A percentile compares a stretch with the other conserved stretches of the same genome.
Conservation (phyloP, 2,888 invertebrate species). For the Apamea epomidion region DNA sequence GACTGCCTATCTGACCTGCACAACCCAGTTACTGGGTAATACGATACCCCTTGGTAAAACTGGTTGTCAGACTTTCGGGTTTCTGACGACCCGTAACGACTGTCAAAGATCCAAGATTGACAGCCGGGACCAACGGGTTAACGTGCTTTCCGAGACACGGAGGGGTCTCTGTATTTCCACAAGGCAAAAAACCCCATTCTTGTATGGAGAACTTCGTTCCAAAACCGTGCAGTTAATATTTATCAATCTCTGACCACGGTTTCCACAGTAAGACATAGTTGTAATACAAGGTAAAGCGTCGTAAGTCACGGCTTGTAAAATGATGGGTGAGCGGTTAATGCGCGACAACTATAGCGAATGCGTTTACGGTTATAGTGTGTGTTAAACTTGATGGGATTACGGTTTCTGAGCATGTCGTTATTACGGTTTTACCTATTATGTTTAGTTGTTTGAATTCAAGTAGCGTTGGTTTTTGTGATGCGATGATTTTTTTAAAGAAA, state of each 20-base stretch:
- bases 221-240: neutral
- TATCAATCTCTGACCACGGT: no score
- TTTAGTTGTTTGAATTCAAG: conserved; percentile 10
- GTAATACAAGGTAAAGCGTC: conserved; percentile 31
- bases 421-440: conserved; percentile 31
- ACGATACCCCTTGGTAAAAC: no score
- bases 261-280: conserved; percentile 1
- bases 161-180: no score
- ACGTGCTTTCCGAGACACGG: no score
- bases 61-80: no score
- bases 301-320: conserved; percentile 39
- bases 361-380: conserved; percentile 45
- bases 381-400: conserved; percentile 46
- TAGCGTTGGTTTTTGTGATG: neutral
- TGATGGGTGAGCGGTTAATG: conserved; percentile 44
- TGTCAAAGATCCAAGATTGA: no score
- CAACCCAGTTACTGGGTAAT: no score
- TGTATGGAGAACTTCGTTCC: neutral
- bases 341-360: conserved; percentile 44
- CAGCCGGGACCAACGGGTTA: no score
- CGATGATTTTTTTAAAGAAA: neutral
- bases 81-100: no score
- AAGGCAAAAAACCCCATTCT: no score
- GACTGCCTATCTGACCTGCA: no score
- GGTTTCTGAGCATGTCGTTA: conserved; percentile 36